Evolutionary conservation across 2,888 invertebrate genomes (phyloP).

Genomic region (Epistrophe grossulariae): DNA sequence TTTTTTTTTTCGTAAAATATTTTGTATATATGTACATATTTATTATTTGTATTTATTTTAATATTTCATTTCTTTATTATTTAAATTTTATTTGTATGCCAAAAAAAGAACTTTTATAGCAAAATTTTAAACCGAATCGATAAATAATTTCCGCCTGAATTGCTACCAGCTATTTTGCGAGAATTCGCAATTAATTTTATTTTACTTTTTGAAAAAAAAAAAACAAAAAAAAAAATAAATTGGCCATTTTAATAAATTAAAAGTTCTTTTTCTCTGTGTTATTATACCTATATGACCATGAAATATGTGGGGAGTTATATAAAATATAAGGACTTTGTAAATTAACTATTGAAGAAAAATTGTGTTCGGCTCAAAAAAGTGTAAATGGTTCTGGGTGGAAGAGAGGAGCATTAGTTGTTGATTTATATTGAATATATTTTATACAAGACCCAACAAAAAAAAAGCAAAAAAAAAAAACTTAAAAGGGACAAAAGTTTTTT

Average conservation of each 20-base stretch:
- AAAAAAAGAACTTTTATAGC: background rate
- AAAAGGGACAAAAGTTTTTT: constrained; percentile 18
- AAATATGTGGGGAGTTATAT: background rate
- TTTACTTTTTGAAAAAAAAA: constrained; percentile 33
- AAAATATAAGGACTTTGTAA: constrained; percentile 24
- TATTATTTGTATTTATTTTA: too few relatives aligned
- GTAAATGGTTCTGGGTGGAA: background rate
- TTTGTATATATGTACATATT: background rate
- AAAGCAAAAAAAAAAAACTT: background rate
- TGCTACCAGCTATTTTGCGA: constrained; percentile 48
- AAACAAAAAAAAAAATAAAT: constrained; percentile 18
- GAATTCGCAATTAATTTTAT: constrained; percentile 68
- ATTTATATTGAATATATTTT: constrained; percentile 67
- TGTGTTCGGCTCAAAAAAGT: background rate
- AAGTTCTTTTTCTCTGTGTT: constrained; percentile 2
- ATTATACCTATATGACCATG: background rate
- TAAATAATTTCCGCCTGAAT: constrained; percentile 52
- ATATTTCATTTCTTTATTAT: background rate
- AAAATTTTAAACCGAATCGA: constrained; percentile 20
- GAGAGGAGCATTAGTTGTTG: constrained; percentile 20
- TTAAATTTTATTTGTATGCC: background rate
- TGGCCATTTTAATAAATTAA: constrained; percentile 65
- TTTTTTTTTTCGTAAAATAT: background rate
- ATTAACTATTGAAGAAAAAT: constrained; percentile 42
- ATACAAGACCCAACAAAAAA: constrained; percentile 27